These are phyloP conservation scores for Lymantria monacha DNA, from an alignment of 2,888 invertebrate genomes.

Conservation along the genomic window DNA sequence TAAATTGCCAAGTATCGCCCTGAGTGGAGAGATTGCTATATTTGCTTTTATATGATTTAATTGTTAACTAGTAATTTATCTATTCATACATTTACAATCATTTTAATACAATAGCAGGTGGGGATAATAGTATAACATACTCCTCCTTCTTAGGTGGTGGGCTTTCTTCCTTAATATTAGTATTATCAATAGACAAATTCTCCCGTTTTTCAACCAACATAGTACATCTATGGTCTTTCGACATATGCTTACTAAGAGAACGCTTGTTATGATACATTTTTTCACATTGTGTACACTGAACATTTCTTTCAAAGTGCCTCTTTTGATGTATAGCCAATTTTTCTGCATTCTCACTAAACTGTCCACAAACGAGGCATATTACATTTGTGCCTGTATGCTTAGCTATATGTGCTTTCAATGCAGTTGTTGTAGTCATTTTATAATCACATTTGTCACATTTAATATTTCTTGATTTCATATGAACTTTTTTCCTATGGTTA, in stretches of 20 bases:
- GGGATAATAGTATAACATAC: slow-evolving; percentile 9
- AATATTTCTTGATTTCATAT: slow-evolving; percentile 40
- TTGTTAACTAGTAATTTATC: too few relatives aligned
- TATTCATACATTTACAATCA: not conserved
- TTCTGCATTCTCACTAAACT: slow-evolving; percentile 47
- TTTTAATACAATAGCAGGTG: not conserved
- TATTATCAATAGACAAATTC: not conserved
- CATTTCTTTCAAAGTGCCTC: slow-evolving; percentile 54
- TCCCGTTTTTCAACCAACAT: slow-evolving; percentile 10
- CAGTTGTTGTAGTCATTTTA: slow-evolving; percentile 30
- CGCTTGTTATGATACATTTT: slow-evolving; percentile 43
- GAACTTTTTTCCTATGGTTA: slow-evolving; percentile 52
- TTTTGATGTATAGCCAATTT: slow-evolving; percentile 51
- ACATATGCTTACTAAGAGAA: slow-evolving; percentile 27
- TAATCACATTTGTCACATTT: slow-evolving; percentile 59
- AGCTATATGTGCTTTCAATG: slow-evolving; percentile 45
- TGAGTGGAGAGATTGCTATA: too few relatives aligned
- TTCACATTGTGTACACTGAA: slow-evolving; percentile 52
- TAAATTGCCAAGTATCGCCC: too few relatives aligned
- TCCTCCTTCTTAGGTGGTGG: slow-evolving; percentile 5
- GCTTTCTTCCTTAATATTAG: slow-evolving; percentile 14
- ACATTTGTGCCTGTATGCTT: slow-evolving; percentile 51
- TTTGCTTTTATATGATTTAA: too few relatives aligned
- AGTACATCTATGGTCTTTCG: slow-evolving; percentile 19
- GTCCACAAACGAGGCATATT: slow-evolving; percentile 56